These are phyloP conservation scores for Rhombomys opimus DNA, from an alignment of 2,113 vertebrate species.

Conservation along the genomic window DNA sequence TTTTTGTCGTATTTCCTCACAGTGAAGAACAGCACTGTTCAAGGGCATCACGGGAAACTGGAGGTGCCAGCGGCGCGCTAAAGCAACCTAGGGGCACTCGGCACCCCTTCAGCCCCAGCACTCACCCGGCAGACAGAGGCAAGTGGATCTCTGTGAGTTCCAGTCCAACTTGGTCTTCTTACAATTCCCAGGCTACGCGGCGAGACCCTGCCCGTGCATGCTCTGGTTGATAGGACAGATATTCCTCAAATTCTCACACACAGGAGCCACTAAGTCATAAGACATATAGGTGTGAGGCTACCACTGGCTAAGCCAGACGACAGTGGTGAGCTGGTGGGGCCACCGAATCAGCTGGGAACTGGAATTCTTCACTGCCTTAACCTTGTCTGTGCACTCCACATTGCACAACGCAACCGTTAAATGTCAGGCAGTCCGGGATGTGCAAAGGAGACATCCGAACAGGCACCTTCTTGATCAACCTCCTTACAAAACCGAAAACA, in stretches of 20 bases:
- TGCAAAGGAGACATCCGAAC: neutral
- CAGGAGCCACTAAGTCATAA: neutral
- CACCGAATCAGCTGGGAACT: neutral
- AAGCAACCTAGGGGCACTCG: neutral
- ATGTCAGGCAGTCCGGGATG: neutral
- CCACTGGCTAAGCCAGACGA: neutral
- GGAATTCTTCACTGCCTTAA: neutral
- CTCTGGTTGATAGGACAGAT: neutral
- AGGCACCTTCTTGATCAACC: neutral
- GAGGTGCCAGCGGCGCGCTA: neutral
- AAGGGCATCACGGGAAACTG: neutral
- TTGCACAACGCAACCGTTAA: too few relatives aligned
- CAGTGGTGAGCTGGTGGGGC: neutral
- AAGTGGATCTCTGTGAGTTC: neutral
- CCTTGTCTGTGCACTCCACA: neutral
- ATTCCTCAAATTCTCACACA: neutral
- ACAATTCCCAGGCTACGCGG: neutral
- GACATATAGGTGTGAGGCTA: neutral
- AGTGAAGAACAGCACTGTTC: too few relatives aligned
- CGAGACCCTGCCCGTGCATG: neutral
- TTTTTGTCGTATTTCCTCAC: neutral
- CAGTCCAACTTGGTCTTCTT: neutral
- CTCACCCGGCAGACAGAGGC: neutral
- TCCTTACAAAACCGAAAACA: neutral
- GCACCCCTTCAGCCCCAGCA: neutral